Percentiles rank a stretch among this genome's conserved stretches.
These are phyloP conservation scores for Halisarca cf. caerulea DNA, from an alignment of 37 sponge, comb jelly and placozoan genomes.

Conservation along the genomic window DNA sequence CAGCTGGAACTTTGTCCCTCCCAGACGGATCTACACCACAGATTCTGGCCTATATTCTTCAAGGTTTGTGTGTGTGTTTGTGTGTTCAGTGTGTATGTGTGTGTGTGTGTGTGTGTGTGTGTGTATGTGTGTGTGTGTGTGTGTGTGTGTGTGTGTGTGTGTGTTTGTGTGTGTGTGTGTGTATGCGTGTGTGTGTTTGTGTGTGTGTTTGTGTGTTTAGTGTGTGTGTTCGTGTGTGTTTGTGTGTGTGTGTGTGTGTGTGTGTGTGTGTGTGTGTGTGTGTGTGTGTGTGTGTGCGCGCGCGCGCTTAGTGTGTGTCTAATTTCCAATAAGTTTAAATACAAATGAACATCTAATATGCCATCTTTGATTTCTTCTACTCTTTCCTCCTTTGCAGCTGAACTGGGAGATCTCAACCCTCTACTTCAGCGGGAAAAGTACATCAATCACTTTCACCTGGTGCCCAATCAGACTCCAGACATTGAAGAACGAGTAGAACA, in stretches of 20 bases:
- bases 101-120: slow-evolving; percentile 31
- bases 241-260: too few relatives aligned
- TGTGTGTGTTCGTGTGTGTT: too few relatives aligned
- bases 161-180: too few relatives aligned
- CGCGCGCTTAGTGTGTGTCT: too few relatives aligned
- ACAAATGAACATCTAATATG: neutral
- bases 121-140: slow-evolving; percentile 23
- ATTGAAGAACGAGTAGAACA: slow-evolving; percentile 25
- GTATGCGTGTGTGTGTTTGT: too few relatives aligned
- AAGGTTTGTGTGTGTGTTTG: slow-evolving; percentile 16
- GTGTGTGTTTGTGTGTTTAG: too few relatives aligned
- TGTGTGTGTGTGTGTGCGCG: too few relatives aligned
- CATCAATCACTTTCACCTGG: slow-evolving; percentile 7
- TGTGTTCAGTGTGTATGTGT: slow-evolving; percentile 10
- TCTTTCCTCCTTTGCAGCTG: neutral
- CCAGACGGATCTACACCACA: slow-evolving; percentile 5
- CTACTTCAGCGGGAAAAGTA: slow-evolving; percentile 13
- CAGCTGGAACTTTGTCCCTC: slow-evolving; percentile 23
- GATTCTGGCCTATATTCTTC: slow-evolving; percentile 31
- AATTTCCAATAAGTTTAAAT: too few relatives aligned
- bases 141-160: too few relatives aligned
- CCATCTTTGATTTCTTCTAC: neutral
- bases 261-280: too few relatives aligned
- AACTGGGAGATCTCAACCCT: slow-evolving; percentile 28
- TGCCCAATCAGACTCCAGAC: slow-evolving; percentile 14